These are phyloP conservation scores for Drosophila lutescens DNA, from an alignment of 2,888 invertebrate genomes.

Conservation along the genomic window DNA sequence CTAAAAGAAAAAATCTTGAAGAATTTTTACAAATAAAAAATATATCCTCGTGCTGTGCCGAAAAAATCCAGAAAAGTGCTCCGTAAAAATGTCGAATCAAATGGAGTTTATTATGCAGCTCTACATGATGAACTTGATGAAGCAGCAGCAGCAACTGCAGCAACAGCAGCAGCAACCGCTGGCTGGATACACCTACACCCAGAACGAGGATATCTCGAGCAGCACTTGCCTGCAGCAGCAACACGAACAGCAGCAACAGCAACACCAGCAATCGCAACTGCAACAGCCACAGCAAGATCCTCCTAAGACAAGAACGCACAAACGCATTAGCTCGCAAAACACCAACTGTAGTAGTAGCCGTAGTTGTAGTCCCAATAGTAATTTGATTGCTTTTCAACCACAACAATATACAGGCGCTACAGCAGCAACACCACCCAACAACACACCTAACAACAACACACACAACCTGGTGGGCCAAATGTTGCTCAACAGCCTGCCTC, in stretches of 20 bases:
- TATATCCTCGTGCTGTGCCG: constrained; percentile 20
- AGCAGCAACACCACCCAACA: constrained; percentile 40
- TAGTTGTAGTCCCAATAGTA: constrained; percentile 84
- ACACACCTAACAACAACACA: constrained; percentile 37
- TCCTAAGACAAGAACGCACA: constrained; percentile 73
- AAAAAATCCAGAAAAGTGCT: constrained; percentile 22
- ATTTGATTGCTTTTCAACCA: constrained; percentile 74
- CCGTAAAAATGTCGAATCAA: constrained; percentile 80
- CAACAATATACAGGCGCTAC: constrained; percentile 47
- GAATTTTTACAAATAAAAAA: constrained; percentile 23
- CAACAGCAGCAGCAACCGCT: constrained; percentile 66
- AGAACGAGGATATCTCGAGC: constrained; percentile 76
- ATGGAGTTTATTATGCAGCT: constrained; percentile 83
- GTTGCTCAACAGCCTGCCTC: constrained; percentile 71
- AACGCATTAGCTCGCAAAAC: constrained; percentile 80
- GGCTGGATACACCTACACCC: constrained; percentile 49
- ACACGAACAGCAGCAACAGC: constrained; percentile 46
- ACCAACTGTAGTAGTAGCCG: constrained; percentile 84
- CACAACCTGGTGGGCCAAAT: constrained; percentile 57
- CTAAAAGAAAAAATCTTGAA: constrained; percentile 27
- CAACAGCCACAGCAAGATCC: constrained; percentile 49
- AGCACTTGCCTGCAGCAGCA: constrained; percentile 57
- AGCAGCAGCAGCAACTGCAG: constrained; percentile 77
- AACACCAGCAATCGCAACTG: constrained; percentile 42
- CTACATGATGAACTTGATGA: constrained; percentile 83